A percentile compares a stretch with the other conserved stretches of the same genome.
Conservation (phyloP, 2,888 invertebrate species). For the Allophyes oxyacanthae region DNA sequence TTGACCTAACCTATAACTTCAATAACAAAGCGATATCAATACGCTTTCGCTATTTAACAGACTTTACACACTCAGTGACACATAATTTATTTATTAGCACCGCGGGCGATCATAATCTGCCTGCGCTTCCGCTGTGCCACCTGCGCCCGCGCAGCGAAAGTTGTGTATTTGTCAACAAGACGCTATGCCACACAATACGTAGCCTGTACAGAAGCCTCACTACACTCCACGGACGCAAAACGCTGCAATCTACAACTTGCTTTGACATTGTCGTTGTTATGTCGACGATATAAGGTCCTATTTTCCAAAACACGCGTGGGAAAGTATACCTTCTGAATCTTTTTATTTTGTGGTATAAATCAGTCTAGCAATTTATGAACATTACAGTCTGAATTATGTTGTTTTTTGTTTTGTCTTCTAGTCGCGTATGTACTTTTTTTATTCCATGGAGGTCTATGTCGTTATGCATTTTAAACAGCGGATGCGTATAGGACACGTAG, state of each 20-base stretch:
- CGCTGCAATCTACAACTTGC: too few species aligned
- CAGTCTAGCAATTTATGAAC: constrained; percentile 30
- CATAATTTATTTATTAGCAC: constrained; percentile 66
- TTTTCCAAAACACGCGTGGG: too few species aligned
- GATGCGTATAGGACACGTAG: constrained; percentile 29
- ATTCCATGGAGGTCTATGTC: constrained; percentile 27
- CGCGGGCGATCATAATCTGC: constrained; percentile 64
- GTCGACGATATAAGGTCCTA: too few species aligned
- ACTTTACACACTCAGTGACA: constrained; percentile 57
- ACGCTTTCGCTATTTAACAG: constrained; percentile 45
- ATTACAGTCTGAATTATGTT: constrained; percentile 33
- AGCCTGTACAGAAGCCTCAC: constrained; percentile 22
- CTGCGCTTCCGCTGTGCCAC: constrained; percentile 64
- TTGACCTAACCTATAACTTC: too few species aligned
- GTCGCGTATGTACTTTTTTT: constrained; percentile 41
- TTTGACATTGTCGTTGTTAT: too few species aligned
- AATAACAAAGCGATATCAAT: constrained; percentile 19
- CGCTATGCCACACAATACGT: constrained; percentile 40
- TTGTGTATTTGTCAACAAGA: constrained; percentile 79
- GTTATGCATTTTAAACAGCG: constrained; percentile 48
- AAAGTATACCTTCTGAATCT: constrained; percentile 5
- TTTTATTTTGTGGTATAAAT: not conserved
- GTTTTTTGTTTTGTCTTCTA: constrained; percentile 33
- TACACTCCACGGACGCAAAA: not conserved
- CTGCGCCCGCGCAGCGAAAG: constrained; percentile 80